Base-by-base conservation (phyloP, 2,113 vertebrate genomes). In the Gadus chalcogrammus region DNA sequence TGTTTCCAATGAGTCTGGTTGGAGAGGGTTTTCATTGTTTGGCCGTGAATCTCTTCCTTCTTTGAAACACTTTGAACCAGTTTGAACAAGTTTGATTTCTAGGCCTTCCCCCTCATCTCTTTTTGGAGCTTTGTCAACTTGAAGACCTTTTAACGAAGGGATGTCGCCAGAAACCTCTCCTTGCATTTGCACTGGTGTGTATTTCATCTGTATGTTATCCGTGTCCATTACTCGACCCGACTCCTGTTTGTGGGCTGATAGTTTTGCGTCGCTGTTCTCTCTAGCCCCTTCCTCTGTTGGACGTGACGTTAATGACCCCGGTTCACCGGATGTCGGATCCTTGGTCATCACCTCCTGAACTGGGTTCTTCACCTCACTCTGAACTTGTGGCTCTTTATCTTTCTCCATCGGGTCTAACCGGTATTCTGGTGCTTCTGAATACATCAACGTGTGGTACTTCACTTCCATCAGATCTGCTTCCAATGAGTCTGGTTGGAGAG, bases 241-340 rank as follows among this genome's bases (percentile, higher is more conserved):
- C 38, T 61, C 65, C 27, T 72, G 56, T 68, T 48, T 48, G 24
- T 68, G 63, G 4, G 58, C 56, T 61, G n/a, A 74, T 65, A 56
- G 68, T 73, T 58, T 20, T 9, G 42, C 6, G 15, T 70, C 52
- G 31, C 13, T 56, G 4, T 55, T 75, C 22, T 42, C 72, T 2
- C 59, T 24, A 42, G 58, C 55, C 28, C 18, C 76, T 28, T 68
- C 68, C 22, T 60, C 69, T n/a, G 15, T 67, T 65, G 55, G 61
- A 68, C 80, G 67, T 1, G 65, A 70, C 18, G 27, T 61, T 2
- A 71, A 74, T 52, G 42, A 28, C 65, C 31, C 35, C 68, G 69
- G 15, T 63, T 55, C 62, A 61, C 8, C 3, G 64, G 22, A 38
- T 70, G 68, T 35, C 38, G 53, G 9, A 5, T 3, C 16, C 12